Evolutionary conservation across 2,113 vertebrate species (phyloP), one percentile per base, ranked within the genome.

Genomic region (Neofelis nebulosa): DNA sequence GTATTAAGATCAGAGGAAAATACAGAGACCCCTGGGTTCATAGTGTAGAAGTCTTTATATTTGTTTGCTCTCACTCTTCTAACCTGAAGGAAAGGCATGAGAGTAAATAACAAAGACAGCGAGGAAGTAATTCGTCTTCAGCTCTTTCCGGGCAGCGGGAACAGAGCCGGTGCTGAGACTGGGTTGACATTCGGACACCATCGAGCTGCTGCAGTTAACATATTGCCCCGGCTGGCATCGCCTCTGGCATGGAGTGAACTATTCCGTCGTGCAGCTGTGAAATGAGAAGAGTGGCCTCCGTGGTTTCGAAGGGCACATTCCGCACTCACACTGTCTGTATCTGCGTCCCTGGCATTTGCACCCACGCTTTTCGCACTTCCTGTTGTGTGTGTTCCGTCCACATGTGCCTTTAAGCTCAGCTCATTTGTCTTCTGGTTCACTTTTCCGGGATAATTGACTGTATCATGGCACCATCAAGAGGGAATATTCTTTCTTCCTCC

Each of bases 121-220:
- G 21, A 31, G 52, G 10, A 13, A 36, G 4, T 2, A 16, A 33
- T 15, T 57, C 3, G 14, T 19, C 36, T 36, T 41, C 1, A 5
- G 38, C 4, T 18, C 18, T 29, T 18, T 68, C 1, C 3, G 11
- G 38, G 1, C 8, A 55, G 21, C 18, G 0, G 21, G 25, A 41
- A 9, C 3, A 12, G 36, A 50, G 5, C 7, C 5, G 3, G 0
- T 0, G 27, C 13, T 61, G 33, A 68, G 79, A 14, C 12, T 25
- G 27, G 25, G 21, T 23, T 66, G 41, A 33, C 21, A 18, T 5
- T 8, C 38, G 14, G 16, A 50, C 2, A 9, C 4, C 25, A 12
- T 5, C 4, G 0, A 5, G 0, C 6, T 21, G n/a, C 27, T 50
- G 3, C 0, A 1, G 45, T 3, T 12, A 15, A 3, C 11, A 13